phyloP scores from a whole-genome alignment of 2,888 invertebrate species.

The Lasioglossum morio region DNA sequence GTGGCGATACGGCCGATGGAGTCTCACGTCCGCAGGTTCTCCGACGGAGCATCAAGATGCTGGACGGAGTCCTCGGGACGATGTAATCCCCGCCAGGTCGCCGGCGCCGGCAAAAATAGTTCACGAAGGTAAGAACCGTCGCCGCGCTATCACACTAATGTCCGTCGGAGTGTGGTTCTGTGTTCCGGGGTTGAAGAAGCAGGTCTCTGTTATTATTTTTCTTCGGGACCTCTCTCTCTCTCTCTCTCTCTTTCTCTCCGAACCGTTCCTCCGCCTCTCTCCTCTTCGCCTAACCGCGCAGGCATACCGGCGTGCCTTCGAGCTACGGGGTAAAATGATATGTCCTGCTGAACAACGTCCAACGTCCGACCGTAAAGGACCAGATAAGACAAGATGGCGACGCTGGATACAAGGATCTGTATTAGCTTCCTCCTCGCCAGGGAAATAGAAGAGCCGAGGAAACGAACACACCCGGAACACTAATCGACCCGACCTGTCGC shows the following conservation, averaged over 20 bases:
- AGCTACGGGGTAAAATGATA: constrained; percentile 68
- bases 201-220: constrained; percentile 70
- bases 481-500: constrained; percentile 66
- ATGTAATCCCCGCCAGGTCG: constrained; percentile 39
- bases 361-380: constrained; percentile 59
- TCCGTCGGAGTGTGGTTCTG: constrained; percentile 64
- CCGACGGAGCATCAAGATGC: constrained; percentile 38
- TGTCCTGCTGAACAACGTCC: constrained; percentile 61
- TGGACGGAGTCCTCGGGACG: constrained; percentile 31
- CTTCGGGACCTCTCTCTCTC: constrained; percentile 48
- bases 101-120: constrained; percentile 29
- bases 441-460: constrained; percentile 42
- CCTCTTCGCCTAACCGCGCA: neutral
- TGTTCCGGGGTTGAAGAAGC: constrained; percentile 38
- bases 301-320: constrained; percentile 17
- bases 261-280: neutral
- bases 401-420: constrained; percentile 56
- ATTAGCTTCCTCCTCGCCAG: constrained; percentile 58
- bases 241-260: constrained; percentile 16
- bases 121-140: constrained; percentile 21
- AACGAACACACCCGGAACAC: constrained; percentile 45
- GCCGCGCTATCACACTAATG: constrained; percentile 61
- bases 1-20: constrained; percentile 25
- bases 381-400: constrained; percentile 70
- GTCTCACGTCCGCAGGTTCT: constrained; percentile 18